These are phyloP conservation scores for Leptodactylus fallax DNA, from an alignment of 2,797 vertebrate species.

Conservation along the genomic window DNA sequence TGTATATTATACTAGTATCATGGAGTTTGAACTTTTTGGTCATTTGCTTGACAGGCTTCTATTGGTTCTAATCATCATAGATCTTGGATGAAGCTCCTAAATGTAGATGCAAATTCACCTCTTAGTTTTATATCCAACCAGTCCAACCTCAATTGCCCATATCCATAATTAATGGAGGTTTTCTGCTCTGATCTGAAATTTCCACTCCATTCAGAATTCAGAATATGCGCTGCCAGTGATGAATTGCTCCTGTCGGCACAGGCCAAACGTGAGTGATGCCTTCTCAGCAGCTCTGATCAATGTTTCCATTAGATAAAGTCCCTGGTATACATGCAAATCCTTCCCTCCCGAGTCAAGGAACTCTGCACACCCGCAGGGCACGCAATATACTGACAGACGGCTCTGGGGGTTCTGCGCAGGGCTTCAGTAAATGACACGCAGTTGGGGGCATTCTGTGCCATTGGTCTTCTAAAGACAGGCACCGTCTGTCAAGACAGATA, in stretches of 20 bases:
- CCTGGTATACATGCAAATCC: slow-evolving; percentile 62
- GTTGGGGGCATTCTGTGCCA: slow-evolving; percentile 19
- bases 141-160: slow-evolving; percentile 32
- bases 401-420: slow-evolving; percentile 25
- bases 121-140: slow-evolving; percentile 22
- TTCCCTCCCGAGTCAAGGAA: slow-evolving; percentile 52
- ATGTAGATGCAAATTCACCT: slow-evolving; percentile 18
- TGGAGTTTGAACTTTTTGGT: background rate
- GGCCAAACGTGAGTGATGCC: slow-evolving; percentile 58
- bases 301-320: slow-evolving; percentile 65
- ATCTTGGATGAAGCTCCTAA: slow-evolving; percentile 18
- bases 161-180: slow-evolving; percentile 52
- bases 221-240: slow-evolving; percentile 48
- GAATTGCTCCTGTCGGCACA: slow-evolving; percentile 54
- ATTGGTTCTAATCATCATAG: background rate
- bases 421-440: slow-evolving; percentile 49
- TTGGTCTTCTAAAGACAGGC: slow-evolving; percentile 26
- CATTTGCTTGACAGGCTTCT: background rate
- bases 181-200: slow-evolving; percentile 34
- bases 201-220: slow-evolving; percentile 46
- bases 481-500: background rate
- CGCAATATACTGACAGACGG: slow-evolving; percentile 53
- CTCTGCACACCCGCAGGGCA: slow-evolving; percentile 50
- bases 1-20: background rate
- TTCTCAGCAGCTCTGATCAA: slow-evolving; percentile 63